A percentile compares a stretch with the other conserved stretches of the same genome.
These are phyloP conservation scores for Lasiurus cinereus DNA, from an alignment of 2,113 vertebrate species.

Conservation along the genomic window DNA sequence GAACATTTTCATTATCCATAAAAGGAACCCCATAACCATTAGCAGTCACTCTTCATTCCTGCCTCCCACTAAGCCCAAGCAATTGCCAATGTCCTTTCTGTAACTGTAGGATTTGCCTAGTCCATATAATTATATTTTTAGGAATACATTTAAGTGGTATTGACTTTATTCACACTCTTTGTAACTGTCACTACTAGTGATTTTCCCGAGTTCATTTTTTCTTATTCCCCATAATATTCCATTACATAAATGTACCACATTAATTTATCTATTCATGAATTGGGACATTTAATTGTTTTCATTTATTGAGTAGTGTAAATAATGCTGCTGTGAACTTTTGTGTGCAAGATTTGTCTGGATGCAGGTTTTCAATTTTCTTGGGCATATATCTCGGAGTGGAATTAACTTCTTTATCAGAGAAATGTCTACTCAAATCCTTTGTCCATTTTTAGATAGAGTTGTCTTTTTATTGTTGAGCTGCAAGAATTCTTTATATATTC, in stretches of 20 bases:
- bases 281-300: background rate
- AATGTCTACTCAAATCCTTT: background rate
- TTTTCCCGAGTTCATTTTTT: background rate
- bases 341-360: background rate
- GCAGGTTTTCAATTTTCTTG: background rate
- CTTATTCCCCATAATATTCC: background rate
- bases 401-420: background rate
- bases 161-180: background rate
- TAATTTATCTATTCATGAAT: background rate
- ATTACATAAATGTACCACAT: background rate
- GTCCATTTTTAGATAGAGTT: background rate
- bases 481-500: constrained; percentile 28
- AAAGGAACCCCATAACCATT: background rate
- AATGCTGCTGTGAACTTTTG: background rate
- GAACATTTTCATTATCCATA: background rate
- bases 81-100: background rate
- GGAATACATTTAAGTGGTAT: background rate
- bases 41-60: background rate
- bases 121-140: background rate
- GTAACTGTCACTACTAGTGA: fast-evolving
- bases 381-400: background rate
- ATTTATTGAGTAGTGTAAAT: background rate
- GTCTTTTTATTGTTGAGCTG: background rate
- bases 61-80: background rate
- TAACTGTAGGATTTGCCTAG: background rate